Percentiles rank a stretch among this genome's conserved stretches.
Conservation (phyloP, 2,888 invertebrate species). For the Catocala sponsa region DNA sequence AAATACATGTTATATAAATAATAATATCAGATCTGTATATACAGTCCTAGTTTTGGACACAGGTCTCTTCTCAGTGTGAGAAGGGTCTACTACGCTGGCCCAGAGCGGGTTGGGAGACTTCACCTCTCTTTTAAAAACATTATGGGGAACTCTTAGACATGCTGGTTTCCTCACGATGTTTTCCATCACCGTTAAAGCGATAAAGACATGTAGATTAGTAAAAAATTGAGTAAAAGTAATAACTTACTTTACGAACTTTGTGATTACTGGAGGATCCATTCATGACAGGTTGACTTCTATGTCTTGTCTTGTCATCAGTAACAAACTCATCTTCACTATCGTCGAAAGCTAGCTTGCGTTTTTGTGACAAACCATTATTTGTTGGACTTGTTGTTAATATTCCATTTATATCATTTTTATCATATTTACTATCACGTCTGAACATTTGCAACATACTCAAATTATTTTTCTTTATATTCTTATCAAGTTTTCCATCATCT, state of each 20-base stretch:
- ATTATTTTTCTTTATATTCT: slow-evolving; percentile 43
- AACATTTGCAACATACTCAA: slow-evolving; percentile 70
- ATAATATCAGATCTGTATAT: too few relatives aligned
- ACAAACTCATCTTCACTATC: slow-evolving; percentile 84
- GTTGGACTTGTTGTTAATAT: slow-evolving; percentile 50
- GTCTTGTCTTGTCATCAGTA: slow-evolving; percentile 47
- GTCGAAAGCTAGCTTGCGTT: slow-evolving; percentile 61
- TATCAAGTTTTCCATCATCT: slow-evolving; percentile 43
- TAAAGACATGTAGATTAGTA: too few relatives aligned
- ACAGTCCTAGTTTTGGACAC: too few relatives aligned
- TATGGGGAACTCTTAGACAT: too few relatives aligned
- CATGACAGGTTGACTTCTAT: slow-evolving; percentile 44
- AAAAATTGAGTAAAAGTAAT: not conserved
- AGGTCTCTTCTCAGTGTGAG: too few relatives aligned
- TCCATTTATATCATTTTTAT: slow-evolving; percentile 53
- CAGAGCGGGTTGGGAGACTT: too few relatives aligned
- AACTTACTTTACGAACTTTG: slow-evolving; percentile 72
- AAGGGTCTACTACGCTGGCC: too few relatives aligned
- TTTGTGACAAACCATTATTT: slow-evolving; percentile 42
- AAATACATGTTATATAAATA: too few relatives aligned
- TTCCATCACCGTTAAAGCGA: too few relatives aligned
- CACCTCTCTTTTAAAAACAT: too few relatives aligned
- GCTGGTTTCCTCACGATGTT: too few relatives aligned
- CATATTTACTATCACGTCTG: slow-evolving; percentile 61
- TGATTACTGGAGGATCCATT: slow-evolving; percentile 59